Conservation (phyloP, 1,140 invertebrate genomes). For the Thalassaphorura encarpata region DNA sequence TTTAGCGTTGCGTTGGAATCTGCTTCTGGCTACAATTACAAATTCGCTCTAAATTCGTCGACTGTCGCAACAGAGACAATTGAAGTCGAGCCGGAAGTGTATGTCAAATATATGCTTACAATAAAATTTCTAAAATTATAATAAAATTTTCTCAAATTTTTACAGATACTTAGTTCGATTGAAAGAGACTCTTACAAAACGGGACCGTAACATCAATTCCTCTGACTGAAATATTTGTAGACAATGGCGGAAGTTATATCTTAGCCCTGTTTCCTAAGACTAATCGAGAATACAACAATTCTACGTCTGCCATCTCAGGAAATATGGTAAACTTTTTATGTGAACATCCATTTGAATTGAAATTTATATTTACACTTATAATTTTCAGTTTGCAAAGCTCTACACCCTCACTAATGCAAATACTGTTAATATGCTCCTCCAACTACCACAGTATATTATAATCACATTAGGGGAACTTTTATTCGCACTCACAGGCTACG, state of each 20-base stretch:
- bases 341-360: background rate
- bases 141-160: background rate
- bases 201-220: no score
- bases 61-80: background rate
- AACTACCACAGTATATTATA: conserved; percentile 36
- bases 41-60: background rate
- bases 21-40: background rate
- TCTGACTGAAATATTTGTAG: background rate
- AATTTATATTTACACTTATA: background rate
- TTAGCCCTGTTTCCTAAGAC: background rate
- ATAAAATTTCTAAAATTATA: background rate
- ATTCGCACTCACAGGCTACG: conserved; percentile 62
- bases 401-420: conserved; percentile 7
- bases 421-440: conserved; percentile 25
- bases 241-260: background rate
- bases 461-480: conserved; percentile 54
- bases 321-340: background rate
- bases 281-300: background rate
- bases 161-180: no score
- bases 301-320: no score
- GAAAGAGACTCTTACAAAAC: no score
- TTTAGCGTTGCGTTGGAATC: no score
- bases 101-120: background rate
- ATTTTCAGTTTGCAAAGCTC: background rate
- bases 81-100: background rate